These are phyloP conservation scores for Anguilla japonica DNA, from an alignment of 2,113 vertebrate species.

Conservation along the genomic window DNA sequence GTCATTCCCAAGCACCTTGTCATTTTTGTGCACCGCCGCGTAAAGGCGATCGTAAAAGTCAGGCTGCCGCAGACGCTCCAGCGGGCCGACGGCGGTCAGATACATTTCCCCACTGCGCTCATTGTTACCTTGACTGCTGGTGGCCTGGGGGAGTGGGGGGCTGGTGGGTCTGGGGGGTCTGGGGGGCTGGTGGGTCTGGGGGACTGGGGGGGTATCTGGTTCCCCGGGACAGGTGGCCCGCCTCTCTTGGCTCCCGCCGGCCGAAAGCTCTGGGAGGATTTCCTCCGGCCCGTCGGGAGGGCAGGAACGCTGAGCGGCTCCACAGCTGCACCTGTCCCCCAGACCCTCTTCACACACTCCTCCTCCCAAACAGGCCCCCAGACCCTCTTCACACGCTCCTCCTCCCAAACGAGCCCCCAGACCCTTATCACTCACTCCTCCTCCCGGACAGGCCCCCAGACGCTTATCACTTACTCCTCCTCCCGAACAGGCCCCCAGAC, in stretches of 20 bases:
- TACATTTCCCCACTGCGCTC: neutral
- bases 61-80: neutral
- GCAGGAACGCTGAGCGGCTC: neutral
- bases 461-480: too few species aligned
- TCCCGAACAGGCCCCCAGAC: neutral
- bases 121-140: conserved; percentile 3
- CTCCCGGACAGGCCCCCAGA: too few species aligned
- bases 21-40: neutral
- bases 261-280: neutral
- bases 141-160: neutral
- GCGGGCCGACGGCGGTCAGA: neutral
- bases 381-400: too few species aligned
- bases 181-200: too few species aligned
- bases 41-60: neutral
- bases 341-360: too few species aligned
- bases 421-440: too few species aligned
- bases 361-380: too few species aligned
- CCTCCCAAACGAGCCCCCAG: too few species aligned
- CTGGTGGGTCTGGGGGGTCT: too few species aligned
- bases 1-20: neutral
- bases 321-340: neutral
- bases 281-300: neutral
- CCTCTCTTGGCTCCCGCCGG: neutral
- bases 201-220: too few species aligned
- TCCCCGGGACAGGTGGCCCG: neutral